These are phyloP conservation scores for Protobothrops mucrosquamatus DNA, from an alignment of 2,113 vertebrate genomes.

Conservation along the genomic window DNA sequence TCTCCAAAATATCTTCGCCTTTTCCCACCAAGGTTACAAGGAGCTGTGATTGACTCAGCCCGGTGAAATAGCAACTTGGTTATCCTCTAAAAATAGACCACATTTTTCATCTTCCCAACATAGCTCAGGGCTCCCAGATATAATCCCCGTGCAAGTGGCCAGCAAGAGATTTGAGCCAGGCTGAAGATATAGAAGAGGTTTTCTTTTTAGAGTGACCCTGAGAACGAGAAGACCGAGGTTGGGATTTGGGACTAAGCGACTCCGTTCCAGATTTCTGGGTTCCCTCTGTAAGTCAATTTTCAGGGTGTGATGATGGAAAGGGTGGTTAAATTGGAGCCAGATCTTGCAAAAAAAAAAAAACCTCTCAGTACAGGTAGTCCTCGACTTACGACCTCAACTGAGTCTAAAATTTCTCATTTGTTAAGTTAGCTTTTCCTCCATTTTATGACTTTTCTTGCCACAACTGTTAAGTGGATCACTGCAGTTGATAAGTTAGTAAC, in stretches of 20 bases:
- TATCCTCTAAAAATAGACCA: slow-evolving; percentile 69
- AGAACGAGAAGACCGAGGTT: background rate
- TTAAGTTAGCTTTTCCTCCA: background rate
- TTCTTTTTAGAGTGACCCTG: slow-evolving; percentile 24
- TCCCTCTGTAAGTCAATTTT: slow-evolving; percentile 54
- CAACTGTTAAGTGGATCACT: background rate
- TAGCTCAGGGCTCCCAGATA: slow-evolving; percentile 77
- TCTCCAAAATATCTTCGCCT: slow-evolving; percentile 23
- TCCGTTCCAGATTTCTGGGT: slow-evolving; percentile 10
- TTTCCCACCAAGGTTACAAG: slow-evolving; percentile 14
- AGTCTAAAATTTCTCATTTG: background rate
- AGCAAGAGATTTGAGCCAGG: slow-evolving; percentile 64
- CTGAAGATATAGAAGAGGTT: slow-evolving; percentile 33
- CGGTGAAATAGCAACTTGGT: slow-evolving; percentile 61
- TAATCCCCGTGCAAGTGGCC: slow-evolving; percentile 80
- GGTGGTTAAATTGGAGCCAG: background rate
- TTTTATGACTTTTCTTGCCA: background rate
- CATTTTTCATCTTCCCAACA: slow-evolving; percentile 79
- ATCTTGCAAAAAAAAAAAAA: background rate
- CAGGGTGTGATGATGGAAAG: too few species aligned
- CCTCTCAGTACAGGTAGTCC: background rate
- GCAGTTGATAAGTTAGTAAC: background rate
- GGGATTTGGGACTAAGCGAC: background rate
- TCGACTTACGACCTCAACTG: background rate
- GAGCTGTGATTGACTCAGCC: slow-evolving; percentile 82